Conservation (phyloP, 2,113 vertebrate species). For the Epinephelus fuscoguttatus region DNA sequence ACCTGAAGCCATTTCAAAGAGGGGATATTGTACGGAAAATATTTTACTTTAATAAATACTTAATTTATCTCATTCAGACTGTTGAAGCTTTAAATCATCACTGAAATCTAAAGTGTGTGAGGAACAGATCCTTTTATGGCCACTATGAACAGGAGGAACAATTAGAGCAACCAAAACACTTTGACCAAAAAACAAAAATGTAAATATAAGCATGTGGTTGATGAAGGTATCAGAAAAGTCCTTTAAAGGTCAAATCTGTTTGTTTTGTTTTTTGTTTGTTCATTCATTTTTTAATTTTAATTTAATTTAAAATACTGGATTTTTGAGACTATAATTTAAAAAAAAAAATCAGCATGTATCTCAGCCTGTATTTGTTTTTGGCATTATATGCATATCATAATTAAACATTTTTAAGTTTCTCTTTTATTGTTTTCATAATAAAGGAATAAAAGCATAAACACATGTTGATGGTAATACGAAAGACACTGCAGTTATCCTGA, state of each 20-base stretch:
- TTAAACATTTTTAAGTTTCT: not conserved
- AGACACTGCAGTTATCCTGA: too few species aligned
- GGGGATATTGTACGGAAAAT: not conserved
- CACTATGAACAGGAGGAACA: not conserved
- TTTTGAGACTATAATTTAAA: too few species aligned
- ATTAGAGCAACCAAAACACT: not conserved
- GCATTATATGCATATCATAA: not conserved
- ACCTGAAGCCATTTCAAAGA: not conserved
- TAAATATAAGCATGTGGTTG: not conserved
- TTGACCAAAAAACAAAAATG: not conserved
- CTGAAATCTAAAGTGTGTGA: not conserved
- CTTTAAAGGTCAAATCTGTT: not conserved
- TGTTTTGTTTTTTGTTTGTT: not conserved
- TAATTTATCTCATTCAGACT: not conserved
- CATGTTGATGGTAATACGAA: too few species aligned
- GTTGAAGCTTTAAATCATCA: too few species aligned
- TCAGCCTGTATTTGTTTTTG: not conserved
- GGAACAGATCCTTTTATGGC: not conserved
- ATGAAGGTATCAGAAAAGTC: too few species aligned
- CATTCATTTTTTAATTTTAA: too few species aligned
- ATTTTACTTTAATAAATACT: not conserved
- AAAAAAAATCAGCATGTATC: too few species aligned
- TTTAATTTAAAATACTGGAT: not conserved
- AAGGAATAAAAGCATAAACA: too few species aligned
- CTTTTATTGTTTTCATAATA: too few species aligned